phyloP scores from a whole-genome alignment of 2,888 invertebrate genomes.

The Chirona hameri region DNA sequence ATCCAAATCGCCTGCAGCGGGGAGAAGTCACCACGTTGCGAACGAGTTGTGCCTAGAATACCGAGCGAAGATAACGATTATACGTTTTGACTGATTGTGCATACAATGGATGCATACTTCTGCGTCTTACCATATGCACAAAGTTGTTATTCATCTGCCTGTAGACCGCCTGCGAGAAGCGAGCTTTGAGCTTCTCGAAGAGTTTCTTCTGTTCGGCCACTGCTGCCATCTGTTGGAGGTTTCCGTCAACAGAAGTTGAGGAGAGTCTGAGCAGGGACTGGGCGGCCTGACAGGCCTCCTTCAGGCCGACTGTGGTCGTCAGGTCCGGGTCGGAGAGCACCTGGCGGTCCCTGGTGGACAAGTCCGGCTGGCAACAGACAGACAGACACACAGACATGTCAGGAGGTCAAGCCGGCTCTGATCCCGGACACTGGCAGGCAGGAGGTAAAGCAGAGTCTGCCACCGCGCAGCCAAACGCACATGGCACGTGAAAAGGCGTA shows the following conservation, averaged over 20 bases:
- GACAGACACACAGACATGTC: too few relatives aligned
- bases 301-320: slow-evolving; percentile 59
- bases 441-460: too few relatives aligned
- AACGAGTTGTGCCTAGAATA: too few relatives aligned
- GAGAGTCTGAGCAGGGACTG: slow-evolving; percentile 1
- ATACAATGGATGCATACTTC: too few relatives aligned
- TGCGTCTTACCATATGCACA: slow-evolving; percentile 63
- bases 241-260: background rate
- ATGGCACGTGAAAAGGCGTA: too few relatives aligned
- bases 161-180: slow-evolving; percentile 77
- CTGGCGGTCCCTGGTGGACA: slow-evolving; percentile 62
- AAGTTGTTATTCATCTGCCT: slow-evolving; percentile 92
- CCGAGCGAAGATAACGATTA: too few relatives aligned
- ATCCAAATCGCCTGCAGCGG: too few relatives aligned
- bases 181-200: slow-evolving; percentile 70
- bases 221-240: slow-evolving; percentile 48
- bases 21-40: too few relatives aligned
- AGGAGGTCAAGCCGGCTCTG: too few relatives aligned
- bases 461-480: too few relatives aligned
- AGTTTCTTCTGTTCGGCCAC: slow-evolving; percentile 75
- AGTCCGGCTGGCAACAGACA: slow-evolving; percentile 57
- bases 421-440: too few relatives aligned
- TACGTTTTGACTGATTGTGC: too few relatives aligned
- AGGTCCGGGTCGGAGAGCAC: slow-evolving; percentile 70
- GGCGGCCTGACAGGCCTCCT: slow-evolving; percentile 50